Conservation (phyloP, 2,888 invertebrate species). For the Hypena proboscidalis region DNA sequence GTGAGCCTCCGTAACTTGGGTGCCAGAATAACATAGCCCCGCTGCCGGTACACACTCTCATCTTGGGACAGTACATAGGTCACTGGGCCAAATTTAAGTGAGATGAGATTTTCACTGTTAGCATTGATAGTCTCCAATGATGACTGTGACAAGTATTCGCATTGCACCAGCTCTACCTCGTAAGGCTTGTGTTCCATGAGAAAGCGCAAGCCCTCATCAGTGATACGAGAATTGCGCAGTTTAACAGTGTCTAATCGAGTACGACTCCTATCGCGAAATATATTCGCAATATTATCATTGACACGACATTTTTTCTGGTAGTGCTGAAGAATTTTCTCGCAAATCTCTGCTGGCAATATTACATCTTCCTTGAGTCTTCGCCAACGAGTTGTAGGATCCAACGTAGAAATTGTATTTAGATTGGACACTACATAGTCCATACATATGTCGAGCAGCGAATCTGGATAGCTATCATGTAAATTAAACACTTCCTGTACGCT, state of each 20-base stretch:
- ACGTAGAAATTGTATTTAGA: slow-evolving; percentile 85
- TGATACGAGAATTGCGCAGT: slow-evolving; percentile 89
- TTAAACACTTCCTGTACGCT: slow-evolving; percentile 54
- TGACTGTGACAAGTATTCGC: slow-evolving; percentile 87
- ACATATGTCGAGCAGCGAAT: slow-evolving; percentile 87
- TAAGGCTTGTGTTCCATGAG: slow-evolving; percentile 90
- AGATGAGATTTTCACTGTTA: slow-evolving; percentile 88
- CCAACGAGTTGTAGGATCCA: slow-evolving; percentile 74
- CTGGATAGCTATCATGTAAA: slow-evolving; percentile 78
- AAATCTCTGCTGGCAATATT: slow-evolving; percentile 89
- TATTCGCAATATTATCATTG: slow-evolving; percentile 88
- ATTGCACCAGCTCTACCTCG: slow-evolving; percentile 91
- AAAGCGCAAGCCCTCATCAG: slow-evolving; percentile 88
- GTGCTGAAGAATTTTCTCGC: slow-evolving; percentile 87
- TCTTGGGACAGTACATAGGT: slow-evolving; percentile 86
- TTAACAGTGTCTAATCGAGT: slow-evolving; percentile 89
- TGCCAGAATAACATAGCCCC: slow-evolving; percentile 84
- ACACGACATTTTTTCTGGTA: slow-evolving; percentile 84
- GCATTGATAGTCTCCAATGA: slow-evolving; percentile 89
- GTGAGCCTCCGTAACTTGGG: slow-evolving; percentile 86
- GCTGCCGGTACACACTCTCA: slow-evolving; percentile 63
- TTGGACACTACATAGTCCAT: slow-evolving; percentile 87
- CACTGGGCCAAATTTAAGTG: slow-evolving; percentile 89
- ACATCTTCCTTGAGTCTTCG: slow-evolving; percentile 85
- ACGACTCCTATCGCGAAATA: slow-evolving; percentile 88